Evolutionary conservation across 2,888 invertebrate genomes (phyloP), one percentile per base, ranked within the genome.

Genomic region (Melitaea athalia): DNA sequence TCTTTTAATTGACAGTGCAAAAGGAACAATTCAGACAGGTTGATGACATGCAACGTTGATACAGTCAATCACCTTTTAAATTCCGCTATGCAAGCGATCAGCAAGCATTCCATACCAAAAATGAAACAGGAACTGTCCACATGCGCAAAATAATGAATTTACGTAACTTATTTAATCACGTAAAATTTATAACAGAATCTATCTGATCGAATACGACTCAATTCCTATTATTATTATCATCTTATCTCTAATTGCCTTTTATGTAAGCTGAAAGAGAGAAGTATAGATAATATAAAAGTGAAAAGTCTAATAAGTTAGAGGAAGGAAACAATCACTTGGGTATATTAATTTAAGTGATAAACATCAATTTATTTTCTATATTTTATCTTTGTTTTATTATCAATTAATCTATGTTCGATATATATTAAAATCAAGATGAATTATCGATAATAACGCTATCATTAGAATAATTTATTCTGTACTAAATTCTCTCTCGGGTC

Each of bases 121-220:
- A 75, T 73, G 72, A 77, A 79, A 78, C 84, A 87, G 87, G 86
- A 87, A 86, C 78, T 75, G 70, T 74, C 73, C 73, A 78, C 85
- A 80, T 84, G 83, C 84, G 83, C 77, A 74, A 81, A 86, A 84
- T 87, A 76, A 83, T 80, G 79, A 84, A 82, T 85, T 38, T 83
- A 81, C 79, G 78, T 83, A 85, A 85, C 76, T 74, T 79, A 79
- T 75, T 70, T 77, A 80, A 74, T 84, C 85, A 84, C 84, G 87
- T 83, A 85, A 85, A 76, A 76, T 74, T 70, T 69, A 71, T 71
- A 69, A 66, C 67, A 69, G 68, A 72, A 68, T 57, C 67, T 50
- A 43, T 63, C 42, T n/a, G 59, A 63, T 17, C 45, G 67, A 66
- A 70, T 49, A 55, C 60, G 47, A 74, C 60, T 52, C 71, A 73